Evolutionary conservation across 2,888 invertebrate species (phyloP), one percentile per base, ranked within the genome.

Genomic region (Lasius fuliginosus): DNA sequence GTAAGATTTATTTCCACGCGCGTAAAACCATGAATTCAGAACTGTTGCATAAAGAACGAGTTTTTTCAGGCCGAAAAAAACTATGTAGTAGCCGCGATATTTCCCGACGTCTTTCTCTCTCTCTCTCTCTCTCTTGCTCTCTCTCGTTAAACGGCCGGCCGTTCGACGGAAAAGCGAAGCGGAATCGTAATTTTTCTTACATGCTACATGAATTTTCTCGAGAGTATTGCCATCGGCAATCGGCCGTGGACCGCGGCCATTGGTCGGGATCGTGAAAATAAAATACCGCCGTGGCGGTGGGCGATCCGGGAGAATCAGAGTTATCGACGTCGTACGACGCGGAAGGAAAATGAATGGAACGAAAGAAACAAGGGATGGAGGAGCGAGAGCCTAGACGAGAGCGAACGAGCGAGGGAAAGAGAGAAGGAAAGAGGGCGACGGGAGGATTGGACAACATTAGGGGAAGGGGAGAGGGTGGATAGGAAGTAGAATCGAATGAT

Each of bases 401-500:
- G 65, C 56, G 82, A 85, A 60, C 53, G 82, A 53, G 42, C 46
- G 33, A 15, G 53, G 56, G n/a, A n/a, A n/a, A n/a, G 46, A 11
- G 30, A 64, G 64, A 15, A 40, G 30, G 36, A 36, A 23, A 5
- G 30, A 53, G 27, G 30, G 6, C 8, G 82, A 46, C 40, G 56
- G 33, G n/a, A 56, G 82, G 62, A 82, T 71, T 71, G 64, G 65
- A 71, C 64, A 71, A 82, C 69, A 71, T 42, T 82, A 65, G 53
- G 49, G 36, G 40, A 33, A 56, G 64, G 68, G 33, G 46, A 27
- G 65, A 74, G 84, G 82, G 40, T 67, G 75, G 71, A 83, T 58
- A 83, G 86, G 85, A 87, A 87, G 87, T 86, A 90, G 88, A 91
- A 92, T 90, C 90, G 90, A 92, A 92, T 92, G 89, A 92, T 92